A percentile compares a stretch with the other conserved stretches of the same genome.
These are phyloP conservation scores for Volucella inflata DNA, from an alignment of 2,888 invertebrate species.

Conservation along the genomic window DNA sequence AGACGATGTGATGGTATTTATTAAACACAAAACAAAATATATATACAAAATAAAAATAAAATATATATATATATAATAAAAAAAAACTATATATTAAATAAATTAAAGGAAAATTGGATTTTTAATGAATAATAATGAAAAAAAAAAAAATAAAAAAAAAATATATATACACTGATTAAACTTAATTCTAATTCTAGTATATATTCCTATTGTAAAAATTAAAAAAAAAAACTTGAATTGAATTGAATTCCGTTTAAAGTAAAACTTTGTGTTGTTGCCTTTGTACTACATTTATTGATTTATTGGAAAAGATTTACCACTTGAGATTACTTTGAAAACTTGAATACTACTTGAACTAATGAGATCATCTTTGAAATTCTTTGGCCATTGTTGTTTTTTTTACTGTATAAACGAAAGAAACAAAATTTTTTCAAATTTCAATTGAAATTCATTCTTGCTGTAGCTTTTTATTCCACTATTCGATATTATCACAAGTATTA, in stretches of 20 bases:
- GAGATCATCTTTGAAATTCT: constrained; percentile 71
- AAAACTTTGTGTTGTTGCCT: constrained; percentile 73
- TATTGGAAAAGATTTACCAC: constrained; percentile 58
- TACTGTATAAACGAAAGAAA: constrained; percentile 46
- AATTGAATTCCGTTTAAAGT: constrained; percentile 66
- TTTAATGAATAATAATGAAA: constrained; percentile 39
- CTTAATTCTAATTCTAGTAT: constrained; percentile 58
- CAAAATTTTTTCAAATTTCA: constrained; percentile 66
- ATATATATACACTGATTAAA: constrained; percentile 73
- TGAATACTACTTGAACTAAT: constrained; percentile 34
- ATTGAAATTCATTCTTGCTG: constrained; percentile 67
- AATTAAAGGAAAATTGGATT: constrained; percentile 65
- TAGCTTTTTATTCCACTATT: constrained; percentile 70
- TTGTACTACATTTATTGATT: constrained; percentile 39
- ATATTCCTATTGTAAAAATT: constrained; percentile 51
- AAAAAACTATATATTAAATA: constrained; percentile 35
- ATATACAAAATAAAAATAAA: constrained; percentile 66
- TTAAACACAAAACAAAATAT: constrained; percentile 75
- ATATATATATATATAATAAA: constrained; percentile 54
- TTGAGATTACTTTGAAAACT: constrained; percentile 56
- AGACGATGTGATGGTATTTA: constrained; percentile 78
- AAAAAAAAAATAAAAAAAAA: constrained; percentile 64
- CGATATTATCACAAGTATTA: constrained; percentile 29
- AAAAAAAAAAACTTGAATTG: constrained; percentile 24
- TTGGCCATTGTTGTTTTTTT: constrained; percentile 73